Conservation (phyloP, 35 echinoderm and acorn worm species). For the Stichopus chloronotus region DNA sequence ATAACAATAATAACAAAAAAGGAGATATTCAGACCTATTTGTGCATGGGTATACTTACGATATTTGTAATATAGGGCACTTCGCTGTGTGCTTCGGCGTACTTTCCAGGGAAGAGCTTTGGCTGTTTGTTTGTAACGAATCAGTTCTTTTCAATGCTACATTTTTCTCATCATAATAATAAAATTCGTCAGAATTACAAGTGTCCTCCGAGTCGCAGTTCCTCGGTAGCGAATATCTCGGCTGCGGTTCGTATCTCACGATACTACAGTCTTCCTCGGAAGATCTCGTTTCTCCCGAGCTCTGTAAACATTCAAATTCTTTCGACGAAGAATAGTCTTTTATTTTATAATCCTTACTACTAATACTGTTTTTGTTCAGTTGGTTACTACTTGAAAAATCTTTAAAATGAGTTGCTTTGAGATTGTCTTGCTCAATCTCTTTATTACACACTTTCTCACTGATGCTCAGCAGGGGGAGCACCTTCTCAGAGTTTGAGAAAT, state of each 20-base stretch:
- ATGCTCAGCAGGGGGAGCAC: slow-evolving; percentile 93
- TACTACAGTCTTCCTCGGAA: slow-evolving; percentile 41
- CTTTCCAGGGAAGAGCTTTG: slow-evolving; percentile 83
- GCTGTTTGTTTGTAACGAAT: slow-evolving; percentile 88
- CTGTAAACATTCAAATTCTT: slow-evolving; percentile 77
- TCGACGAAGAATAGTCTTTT: slow-evolving; percentile 78
- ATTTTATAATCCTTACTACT: slow-evolving; percentile 56
- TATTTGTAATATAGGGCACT: slow-evolving; percentile 88
- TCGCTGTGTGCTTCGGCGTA: slow-evolving; percentile 87
- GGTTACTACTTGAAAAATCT: slow-evolving; percentile 57
- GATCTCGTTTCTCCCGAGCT: slow-evolving; percentile 46
- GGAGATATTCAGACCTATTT: neutral
- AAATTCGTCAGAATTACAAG: slow-evolving; percentile 81
- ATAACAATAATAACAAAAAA: neutral
- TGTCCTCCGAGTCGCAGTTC: slow-evolving; percentile 72
- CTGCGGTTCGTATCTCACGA: slow-evolving; percentile 76
- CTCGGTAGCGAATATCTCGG: slow-evolving; percentile 90
- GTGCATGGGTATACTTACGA: slow-evolving; percentile 72
- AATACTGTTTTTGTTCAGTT: slow-evolving; percentile 61
- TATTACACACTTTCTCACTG: slow-evolving; percentile 98
- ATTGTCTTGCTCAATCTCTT: slow-evolving; percentile 76
- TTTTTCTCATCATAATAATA: slow-evolving; percentile 97
- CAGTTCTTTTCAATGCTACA: slow-evolving; percentile 89
- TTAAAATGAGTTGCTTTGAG: slow-evolving; percentile 57
- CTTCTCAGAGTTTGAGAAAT: slow-evolving; percentile 92